Base-by-base conservation (phyloP, 2,888 invertebrate species). In the Dryomyza anilis region DNA sequence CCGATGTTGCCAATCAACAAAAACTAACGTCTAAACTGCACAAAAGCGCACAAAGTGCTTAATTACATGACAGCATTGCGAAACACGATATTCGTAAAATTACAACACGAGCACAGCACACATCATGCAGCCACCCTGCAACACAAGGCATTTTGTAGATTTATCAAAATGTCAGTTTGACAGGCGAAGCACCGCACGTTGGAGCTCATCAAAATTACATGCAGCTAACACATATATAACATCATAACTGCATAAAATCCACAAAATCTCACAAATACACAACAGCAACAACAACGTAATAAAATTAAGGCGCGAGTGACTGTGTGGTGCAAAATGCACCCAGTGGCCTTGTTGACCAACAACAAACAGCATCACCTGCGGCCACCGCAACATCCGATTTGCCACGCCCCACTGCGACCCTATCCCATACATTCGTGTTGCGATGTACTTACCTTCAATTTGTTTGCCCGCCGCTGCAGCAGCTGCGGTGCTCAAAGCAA, bases 401-500 rank as follows among this genome's bases (percentile, higher is more conserved):
- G n/a, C n/a, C n/a, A n/a, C n/a, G n/a, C n/a, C 33, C 6, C 6
- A 33, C 33, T 8, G 12, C 33, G 12, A 33, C 33, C 33, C 33
- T 8, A 33, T 12, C 33, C 33, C 33, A 33, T 12, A 33, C 6
- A n/a, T n/a, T n/a, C n/a, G 6, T 3, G 39, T 39, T 14, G 27
- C 27, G 16, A 43, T 36, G 12, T 25, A 79, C 79, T 84, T 84
- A 90, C 91, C 93, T 88, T 97, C 96, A 78, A 96, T 92, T 85
- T 97, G 96, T 84, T 96, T 96, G 72, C 92, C 93, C 68, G 93
- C 91, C 67, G 92, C 92, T 30, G 91, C 91, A 55, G 91, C 91
- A 59, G 91, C 91, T 64, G 92, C 89, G 66, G 91, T 89, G 60
- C 90, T 89, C 72, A 90, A 87, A 74, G 91, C 90, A 67, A 88